Evolutionary conservation across 2,888 invertebrate species (phyloP).

Genomic region (Pardosa pseudoannulata): DNA sequence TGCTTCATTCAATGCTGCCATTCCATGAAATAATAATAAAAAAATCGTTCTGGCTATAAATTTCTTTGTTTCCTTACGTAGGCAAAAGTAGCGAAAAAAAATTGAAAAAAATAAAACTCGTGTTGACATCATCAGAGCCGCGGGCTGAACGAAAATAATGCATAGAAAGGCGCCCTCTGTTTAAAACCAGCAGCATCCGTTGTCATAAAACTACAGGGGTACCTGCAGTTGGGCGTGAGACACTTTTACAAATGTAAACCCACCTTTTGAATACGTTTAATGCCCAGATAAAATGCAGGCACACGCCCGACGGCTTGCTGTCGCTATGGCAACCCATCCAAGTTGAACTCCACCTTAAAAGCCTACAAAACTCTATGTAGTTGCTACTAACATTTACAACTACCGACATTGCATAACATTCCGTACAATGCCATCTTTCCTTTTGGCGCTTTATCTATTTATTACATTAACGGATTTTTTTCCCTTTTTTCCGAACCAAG

Average conservation of each 20-base stretch:
- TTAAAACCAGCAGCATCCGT: conserved; percentile 64
- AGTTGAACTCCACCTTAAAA: conserved; percentile 70
- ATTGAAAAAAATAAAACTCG: conserved; percentile 20
- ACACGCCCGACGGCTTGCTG: conserved; percentile 71
- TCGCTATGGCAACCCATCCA: conserved; percentile 69
- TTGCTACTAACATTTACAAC: conserved; percentile 70
- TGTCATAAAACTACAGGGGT: conserved; percentile 71
- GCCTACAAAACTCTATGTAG: conserved; percentile 59
- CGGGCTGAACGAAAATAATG: conserved; percentile 54
- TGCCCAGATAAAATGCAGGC: conserved; percentile 72
- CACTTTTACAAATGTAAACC: conserved; percentile 72
- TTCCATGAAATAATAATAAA: conserved; percentile 5
- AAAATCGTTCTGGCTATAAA: conserved; percentile 12
- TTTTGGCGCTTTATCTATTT: conserved; percentile 46
- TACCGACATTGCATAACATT: conserved; percentile 66
- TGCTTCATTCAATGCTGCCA: not conserved
- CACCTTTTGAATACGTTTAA: conserved; percentile 72
- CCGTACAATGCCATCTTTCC: conserved; percentile 44
- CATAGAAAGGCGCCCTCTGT: conserved; percentile 36
- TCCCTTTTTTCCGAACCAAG: conserved; percentile 20
- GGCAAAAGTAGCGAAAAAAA: conserved; percentile 24
- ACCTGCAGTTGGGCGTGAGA: conserved; percentile 69
- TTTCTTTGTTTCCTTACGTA: conserved; percentile 44
- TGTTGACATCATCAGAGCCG: conserved; percentile 64
- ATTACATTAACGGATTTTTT: conserved; percentile 69